Base-by-base conservation (phyloP, 2,888 invertebrate species). In the Spicauda simplicius region DNA sequence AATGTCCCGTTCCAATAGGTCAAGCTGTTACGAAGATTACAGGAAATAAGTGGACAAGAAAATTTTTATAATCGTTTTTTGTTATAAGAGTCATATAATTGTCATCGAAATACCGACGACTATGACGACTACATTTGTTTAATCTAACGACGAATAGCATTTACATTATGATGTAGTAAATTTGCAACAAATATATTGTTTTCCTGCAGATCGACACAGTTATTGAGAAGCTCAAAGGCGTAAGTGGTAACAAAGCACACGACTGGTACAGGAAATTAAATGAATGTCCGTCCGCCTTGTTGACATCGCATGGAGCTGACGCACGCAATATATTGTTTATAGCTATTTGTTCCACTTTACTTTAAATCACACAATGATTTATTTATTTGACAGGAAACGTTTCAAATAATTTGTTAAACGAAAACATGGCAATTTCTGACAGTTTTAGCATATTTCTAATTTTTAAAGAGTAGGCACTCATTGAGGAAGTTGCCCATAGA, bases 191-290 rank as follows among this genome's bases (percentile, higher is more conserved):
- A 33, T 33, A 10, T 6, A 20, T 20, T 55, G n/a, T n/a, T 59
- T 50, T 50, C 59, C 52, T 33, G 60, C 48, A 18, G 33, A 59
- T 33, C 33, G 60, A 60, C 33, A 52, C 33, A 52, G 7, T 52
- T 60, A 14, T 19, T 16, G 53, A 16, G 48, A 20, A 30, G 37
- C 55, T 65, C 57, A 57, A 61, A 45, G 37, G 57, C 50, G 55
- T 58, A 67, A 64, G 69, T 16, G 25, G 14, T 30, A 16, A 50
- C n/a, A 25, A 57, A 7, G 11, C 6, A 20, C 20, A 18, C 7
- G 20, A 53, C 52, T 25, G 18, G 33, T 45, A 67, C 69, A 71
- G 71, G 68, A 71, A 69, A 69, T 69, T 67, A 66, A 66, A 67
- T 66, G 70, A 69, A 53, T 65, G 69, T 60, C 69, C 68, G 65